These are phyloP conservation scores for Virgularia gustaviana DNA, from an alignment of 92 coral and sea anemone genomes.

Conservation along the genomic window DNA sequence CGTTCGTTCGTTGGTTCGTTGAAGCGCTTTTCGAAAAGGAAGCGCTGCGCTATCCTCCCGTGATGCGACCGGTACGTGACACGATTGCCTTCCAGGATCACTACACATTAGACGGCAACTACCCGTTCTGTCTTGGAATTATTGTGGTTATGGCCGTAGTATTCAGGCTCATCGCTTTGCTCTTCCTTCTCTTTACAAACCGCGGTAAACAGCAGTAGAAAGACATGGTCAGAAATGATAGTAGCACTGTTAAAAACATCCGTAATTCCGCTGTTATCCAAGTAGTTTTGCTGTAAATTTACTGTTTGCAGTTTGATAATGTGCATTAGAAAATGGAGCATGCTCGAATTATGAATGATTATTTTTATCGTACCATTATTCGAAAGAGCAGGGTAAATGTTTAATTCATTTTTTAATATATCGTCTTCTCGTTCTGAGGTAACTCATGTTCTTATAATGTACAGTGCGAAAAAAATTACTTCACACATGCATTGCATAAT, in stretches of 20 bases:
- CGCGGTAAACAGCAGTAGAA: conserved; percentile 75
- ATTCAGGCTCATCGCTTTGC: conserved; percentile 40
- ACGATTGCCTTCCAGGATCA: conserved; percentile 41
- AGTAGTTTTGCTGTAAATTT: not conserved
- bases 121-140: conserved; percentile 42
- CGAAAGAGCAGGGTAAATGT: no score
- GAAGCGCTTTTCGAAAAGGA: conserved; percentile 58
- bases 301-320: not conserved
- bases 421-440: no score
- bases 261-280: not conserved
- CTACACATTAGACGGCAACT: conserved; percentile 51
- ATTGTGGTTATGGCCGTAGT: conserved; percentile 47
- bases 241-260: not conserved
- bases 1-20: conserved; percentile 59
- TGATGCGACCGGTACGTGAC: conserved; percentile 39
- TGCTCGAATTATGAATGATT: no score
- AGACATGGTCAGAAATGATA: not conserved
- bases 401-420: no score
- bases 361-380: no score
- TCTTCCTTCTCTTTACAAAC: conserved; percentile 68
- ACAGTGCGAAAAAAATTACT: no score
- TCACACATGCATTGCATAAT: no score
- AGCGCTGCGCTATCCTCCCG: conserved; percentile 54
- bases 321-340: no score
- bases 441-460: no score